Evolutionary conservation across 2,113 vertebrate species (phyloP), one percentile per base, ranked within the genome.

Genomic region (Pavo muticus): DNA sequence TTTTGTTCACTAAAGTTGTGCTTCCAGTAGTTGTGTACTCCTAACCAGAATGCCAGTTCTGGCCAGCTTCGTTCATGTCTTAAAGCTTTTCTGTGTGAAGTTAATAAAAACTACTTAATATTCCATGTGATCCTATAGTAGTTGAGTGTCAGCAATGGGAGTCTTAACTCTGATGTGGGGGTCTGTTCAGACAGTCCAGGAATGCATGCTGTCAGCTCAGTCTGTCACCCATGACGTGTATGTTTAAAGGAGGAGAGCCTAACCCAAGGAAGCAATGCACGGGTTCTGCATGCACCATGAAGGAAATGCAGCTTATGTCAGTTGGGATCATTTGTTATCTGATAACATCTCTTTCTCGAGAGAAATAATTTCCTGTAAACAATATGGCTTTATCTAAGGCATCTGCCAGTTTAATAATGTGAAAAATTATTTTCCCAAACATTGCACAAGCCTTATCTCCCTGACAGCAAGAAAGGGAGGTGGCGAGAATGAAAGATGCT

Each of bases 291-390:
- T 71, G 70, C 8, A 1, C 68, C 27, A 19, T 0, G 10, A 29
- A 79, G 93, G 89, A 82, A 81, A 65, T 9, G n/a, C 6, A 29
- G 52, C 57, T 94, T 14, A 5, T 92, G 87, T 73, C 81, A 76
- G 63, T 73, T 45, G 32, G 89, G 75, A 77, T 77, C 32, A 15
- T 76, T 90, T 79, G 54, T 37, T 52, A 50, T 12, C 67, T 13
- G 87, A 91, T 95, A 97, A 65, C 72, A 79, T 92, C 74, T 0
- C 63, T 81, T 64, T 82, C 87, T 91, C 64, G 74, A 92, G 79
- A 90, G 79, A 71, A 94, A 88, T 93, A 1, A 91, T 70, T 95
- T 96, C 87, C 91, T 91, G 89, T 91, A 83, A 94, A 87, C 85
- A 81, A 47, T 47, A 70, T 19, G 40, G 35, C 69, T 90, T 93